phyloP scores from a whole-genome alignment of 1,140 invertebrate genomes.

The Listronotus bonariensis region DNA sequence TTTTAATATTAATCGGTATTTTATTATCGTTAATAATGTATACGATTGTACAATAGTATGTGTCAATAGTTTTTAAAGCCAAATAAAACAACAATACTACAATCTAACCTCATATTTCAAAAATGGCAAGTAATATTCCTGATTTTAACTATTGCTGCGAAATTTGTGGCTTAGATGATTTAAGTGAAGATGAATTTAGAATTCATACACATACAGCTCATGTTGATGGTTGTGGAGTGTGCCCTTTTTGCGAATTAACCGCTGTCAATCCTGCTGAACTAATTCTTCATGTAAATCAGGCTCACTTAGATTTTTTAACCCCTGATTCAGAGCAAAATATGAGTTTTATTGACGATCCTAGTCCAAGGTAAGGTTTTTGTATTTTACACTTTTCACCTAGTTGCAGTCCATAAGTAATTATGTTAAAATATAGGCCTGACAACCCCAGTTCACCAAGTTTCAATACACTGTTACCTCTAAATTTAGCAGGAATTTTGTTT shows the following conservation, averaged over 20 bases:
- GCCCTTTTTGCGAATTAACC: conserved; percentile 80
- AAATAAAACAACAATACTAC: neutral
- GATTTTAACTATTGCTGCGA: conserved; percentile 69
- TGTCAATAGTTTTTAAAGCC: neutral
- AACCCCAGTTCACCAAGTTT: too few species aligned
- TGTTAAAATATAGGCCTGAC: too few species aligned
- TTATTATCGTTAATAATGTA: conserved; percentile 1
- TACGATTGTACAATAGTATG: too few species aligned
- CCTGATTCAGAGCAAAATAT: conserved; percentile 66
- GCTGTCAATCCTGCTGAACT: conserved; percentile 74
- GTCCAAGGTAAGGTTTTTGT: conserved; percentile 68
- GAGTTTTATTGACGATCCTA: conserved; percentile 67
- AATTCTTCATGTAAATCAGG: conserved; percentile 77
- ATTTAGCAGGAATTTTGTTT: too few species aligned
- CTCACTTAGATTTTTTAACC: conserved; percentile 77
- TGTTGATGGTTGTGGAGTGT: conserved; percentile 74
- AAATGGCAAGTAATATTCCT: conserved; percentile 55
- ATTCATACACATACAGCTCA: conserved; percentile 76
- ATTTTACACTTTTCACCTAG: too few species aligned
- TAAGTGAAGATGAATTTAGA: conserved; percentile 79
- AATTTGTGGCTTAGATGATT: conserved; percentile 78
- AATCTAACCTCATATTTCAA: conserved; percentile 15
- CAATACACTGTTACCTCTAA: too few species aligned
- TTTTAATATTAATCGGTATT: neutral
- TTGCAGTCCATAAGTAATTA: too few species aligned